Conservation (phyloP, 2,888 invertebrate species). For the Sarcophaga rosellei region DNA sequence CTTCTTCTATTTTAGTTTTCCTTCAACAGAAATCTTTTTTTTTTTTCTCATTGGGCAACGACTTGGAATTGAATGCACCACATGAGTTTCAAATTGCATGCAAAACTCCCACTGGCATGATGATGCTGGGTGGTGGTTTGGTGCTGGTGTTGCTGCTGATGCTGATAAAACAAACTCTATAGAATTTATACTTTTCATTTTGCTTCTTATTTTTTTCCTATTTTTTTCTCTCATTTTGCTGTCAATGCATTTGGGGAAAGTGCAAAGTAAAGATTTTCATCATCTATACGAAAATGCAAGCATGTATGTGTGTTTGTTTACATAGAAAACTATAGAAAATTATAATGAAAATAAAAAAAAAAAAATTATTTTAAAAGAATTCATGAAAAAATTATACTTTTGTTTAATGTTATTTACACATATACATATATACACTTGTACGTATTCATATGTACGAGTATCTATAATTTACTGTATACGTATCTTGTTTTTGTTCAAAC, state of each 20-base stretch:
- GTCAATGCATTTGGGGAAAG: slow-evolving; percentile 61
- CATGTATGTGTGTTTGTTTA: background rate
- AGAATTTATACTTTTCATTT: slow-evolving; percentile 35
- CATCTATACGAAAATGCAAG: slow-evolving; percentile 1
- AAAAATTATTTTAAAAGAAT: background rate
- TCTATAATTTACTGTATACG: background rate
- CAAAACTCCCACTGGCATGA: background rate
- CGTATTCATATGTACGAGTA: background rate
- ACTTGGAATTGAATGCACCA: slow-evolving; percentile 69
- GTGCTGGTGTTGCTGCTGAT: background rate
- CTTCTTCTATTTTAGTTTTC: background rate
- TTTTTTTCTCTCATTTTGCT: slow-evolving; percentile 30
- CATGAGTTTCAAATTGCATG: slow-evolving; percentile 55
- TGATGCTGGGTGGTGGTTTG: background rate
- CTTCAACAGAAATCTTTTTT: slow-evolving; percentile 21
- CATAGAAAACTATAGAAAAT: slow-evolving; percentile 7
- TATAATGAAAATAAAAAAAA: background rate
- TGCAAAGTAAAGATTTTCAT: slow-evolving; percentile 55
- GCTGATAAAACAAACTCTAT: slow-evolving; percentile 45
- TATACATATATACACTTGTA: background rate
- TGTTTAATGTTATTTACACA: background rate
- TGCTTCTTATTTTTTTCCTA: background rate
- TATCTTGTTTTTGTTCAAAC: background rate
- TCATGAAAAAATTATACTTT: slow-evolving; percentile 10
- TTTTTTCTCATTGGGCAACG: slow-evolving; percentile 66